Conservation (phyloP, 2,797 vertebrate genomes). For the Sternarchorhynchus goeldii region DNA sequence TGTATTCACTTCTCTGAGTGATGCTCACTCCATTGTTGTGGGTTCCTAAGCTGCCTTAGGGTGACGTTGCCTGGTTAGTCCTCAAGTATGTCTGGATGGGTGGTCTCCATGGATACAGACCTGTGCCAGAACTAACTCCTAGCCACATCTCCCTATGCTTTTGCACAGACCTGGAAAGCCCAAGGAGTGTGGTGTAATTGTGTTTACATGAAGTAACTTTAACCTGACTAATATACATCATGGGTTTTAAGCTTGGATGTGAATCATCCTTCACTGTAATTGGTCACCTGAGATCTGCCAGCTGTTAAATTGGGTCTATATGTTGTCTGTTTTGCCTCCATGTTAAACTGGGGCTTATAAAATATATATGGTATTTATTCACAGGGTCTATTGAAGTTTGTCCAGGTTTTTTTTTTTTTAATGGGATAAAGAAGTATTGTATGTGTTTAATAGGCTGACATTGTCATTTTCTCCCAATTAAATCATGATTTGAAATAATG, state of each 20-base stretch:
- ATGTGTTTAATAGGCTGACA: constrained; percentile 28
- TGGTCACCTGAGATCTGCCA: not conserved
- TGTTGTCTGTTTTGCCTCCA: constrained; percentile 27
- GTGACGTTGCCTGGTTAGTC: constrained; percentile 11
- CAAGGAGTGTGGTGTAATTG: constrained; percentile 38
- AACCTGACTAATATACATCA: constrained; percentile 25
- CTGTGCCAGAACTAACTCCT: constrained; percentile 16
- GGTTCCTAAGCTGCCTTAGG: constrained; percentile 36
- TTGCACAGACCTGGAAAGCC: constrained; percentile 38
- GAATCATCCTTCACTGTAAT: not conserved
- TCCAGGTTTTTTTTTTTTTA: constrained; percentile 6
- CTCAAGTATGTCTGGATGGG: not conserved
- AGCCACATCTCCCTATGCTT: constrained; percentile 25
- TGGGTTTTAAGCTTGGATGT: not conserved
- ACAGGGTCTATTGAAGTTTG: constrained; percentile 40
- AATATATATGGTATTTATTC: constrained; percentile 35
- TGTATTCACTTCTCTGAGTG: not conserved
- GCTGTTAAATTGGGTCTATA: constrained; percentile 16
- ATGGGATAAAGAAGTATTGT: constrained; percentile 30
- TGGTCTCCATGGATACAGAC: not conserved
- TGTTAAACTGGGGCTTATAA: constrained; percentile 18
- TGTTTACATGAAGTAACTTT: constrained; percentile 45
- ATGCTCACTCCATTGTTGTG: constrained; percentile 12
- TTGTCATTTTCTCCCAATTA: constrained; percentile 24
- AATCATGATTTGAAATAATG: constrained; percentile 26